Base-by-base conservation (phyloP, 2,888 invertebrate genomes). In the Caenorhabditis imperialis region DNA sequence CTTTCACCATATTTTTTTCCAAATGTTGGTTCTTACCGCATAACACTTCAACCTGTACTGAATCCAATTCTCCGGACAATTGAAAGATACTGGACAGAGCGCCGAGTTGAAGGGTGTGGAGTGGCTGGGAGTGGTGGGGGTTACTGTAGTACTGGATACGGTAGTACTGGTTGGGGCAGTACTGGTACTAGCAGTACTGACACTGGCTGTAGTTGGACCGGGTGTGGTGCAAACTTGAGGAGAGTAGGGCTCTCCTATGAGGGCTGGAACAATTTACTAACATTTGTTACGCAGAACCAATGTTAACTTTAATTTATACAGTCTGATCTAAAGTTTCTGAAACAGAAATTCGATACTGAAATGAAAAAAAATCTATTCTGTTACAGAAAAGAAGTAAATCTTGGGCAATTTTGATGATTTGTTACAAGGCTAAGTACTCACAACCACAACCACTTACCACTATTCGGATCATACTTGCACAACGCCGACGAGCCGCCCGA, bases 381-480 rank as follows among this genome's bases (percentile, higher is more conserved):
- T 48, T 48, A n/a, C 16, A 48, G n/a, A 10, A 10, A 30, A 30
- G 30, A 5, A 30, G 30, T 30, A 30, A n/a, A n/a, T n/a, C n/a
- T n/a, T n/a, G 30, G 10, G 30, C 30, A 10, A 30, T 6, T 6
- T 30, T 30, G 30, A 30, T 30, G 30, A 30, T 30, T 6, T 30
- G 10, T 30, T 30, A 6, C 7, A 6, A 6, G 30, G 10, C 30
- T 30, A 30, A n/a, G n/a, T n/a, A n/a, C n/a, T n/a, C n/a, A n/a
- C n/a, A 14, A 12, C 20, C 3, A 2, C 8, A 14, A 33, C 16
- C 14, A 16, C 58, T 38, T 23, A 61, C 61, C 37, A 20, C 40
- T 53, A 38, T 62, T 62, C 7, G 61, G 61, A 23, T 61, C 50
- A 42, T 61, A 61, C 10, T 61, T 61, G 35, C 61, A 61, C 33